A percentile compares a stretch with the other conserved stretches of the same genome.
Conservation (phyloP, 2,797 vertebrate genomes). For the Chloroceryle amazona region DNA sequence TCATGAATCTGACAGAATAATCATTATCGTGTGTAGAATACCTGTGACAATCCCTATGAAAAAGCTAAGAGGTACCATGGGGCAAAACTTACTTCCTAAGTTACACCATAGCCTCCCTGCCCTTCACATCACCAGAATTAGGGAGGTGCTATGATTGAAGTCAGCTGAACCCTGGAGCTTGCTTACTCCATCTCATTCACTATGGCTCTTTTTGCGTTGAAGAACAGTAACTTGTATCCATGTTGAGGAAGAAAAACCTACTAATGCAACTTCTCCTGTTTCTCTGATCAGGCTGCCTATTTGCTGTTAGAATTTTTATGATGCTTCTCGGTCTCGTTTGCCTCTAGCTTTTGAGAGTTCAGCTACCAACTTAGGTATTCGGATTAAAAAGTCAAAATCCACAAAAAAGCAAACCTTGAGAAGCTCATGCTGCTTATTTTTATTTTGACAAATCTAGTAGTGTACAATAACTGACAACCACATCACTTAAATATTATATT, state of each 20-base stretch:
- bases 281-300: background rate
- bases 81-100: background rate
- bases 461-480: conserved; percentile 35
- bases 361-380: background rate
- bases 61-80: background rate
- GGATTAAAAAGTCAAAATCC: conserved; percentile 10
- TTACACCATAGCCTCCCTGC: background rate
- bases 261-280: background rate
- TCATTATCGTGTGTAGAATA: background rate
- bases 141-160: background rate
- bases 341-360: background rate
- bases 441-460: conserved; percentile 56
- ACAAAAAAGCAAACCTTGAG: conserved; percentile 37
- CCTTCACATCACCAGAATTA: background rate
- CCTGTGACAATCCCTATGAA: background rate
- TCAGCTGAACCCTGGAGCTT: background rate
- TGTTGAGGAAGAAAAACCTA: background rate
- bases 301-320: background rate
- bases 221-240: background rate
- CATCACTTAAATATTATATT: background rate
- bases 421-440: conserved; percentile 54
- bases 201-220: background rate
- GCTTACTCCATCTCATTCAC: background rate
- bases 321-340: background rate
- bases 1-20: background rate